Base-by-base conservation (phyloP, 2,888 invertebrate genomes). In the Philaethria dido region DNA sequence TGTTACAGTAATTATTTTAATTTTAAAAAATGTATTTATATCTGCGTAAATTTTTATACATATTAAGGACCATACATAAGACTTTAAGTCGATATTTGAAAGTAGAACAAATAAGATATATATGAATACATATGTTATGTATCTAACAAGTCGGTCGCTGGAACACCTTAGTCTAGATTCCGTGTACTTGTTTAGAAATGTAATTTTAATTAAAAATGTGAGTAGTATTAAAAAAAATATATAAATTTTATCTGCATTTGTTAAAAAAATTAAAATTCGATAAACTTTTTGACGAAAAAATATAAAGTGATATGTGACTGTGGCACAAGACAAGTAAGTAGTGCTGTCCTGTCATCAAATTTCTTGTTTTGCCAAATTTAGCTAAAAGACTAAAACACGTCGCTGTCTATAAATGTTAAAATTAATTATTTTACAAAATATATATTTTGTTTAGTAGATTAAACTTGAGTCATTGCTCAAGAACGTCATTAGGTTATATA, bases 131-230 rank as follows among this genome's bases (percentile, higher is more conserved):
- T 45, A 64, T 64, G 61, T 39, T 52, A 59, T 42, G 52, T 59
- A 62, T 47, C 50, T 55, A 65, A 54, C 52, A 44, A 67, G 54
- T 67, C 59, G 25, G 36, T 36, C 25, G 60, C 59, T 67, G 48
- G 74, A 60, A 67, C 62, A 68, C 72, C 73, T 74, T 73, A 70
- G 68, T 72, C 74, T 72, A 73, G 69, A 71, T 74, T 67, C 64
- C 60, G 57, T 20, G 50, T 59, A 50, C 48, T 60, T 50, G 42
- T 42, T 52, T 42, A 14, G 18, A 25, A 57, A 39, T 20, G 55
- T 47, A 13, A 47, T 22, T 22, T 62, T 29, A 39, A 42, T 52
- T 50, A 25, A 39, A 29, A 25, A 59, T 13, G 5, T 42, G n/a
- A n/a, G 22, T 0, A 14, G 2, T 11, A 2, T 2, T 22, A 48